These are phyloP conservation scores for Heliothis subflexa DNA, from an alignment of 1,140 invertebrate species.

Conservation along the genomic window DNA sequence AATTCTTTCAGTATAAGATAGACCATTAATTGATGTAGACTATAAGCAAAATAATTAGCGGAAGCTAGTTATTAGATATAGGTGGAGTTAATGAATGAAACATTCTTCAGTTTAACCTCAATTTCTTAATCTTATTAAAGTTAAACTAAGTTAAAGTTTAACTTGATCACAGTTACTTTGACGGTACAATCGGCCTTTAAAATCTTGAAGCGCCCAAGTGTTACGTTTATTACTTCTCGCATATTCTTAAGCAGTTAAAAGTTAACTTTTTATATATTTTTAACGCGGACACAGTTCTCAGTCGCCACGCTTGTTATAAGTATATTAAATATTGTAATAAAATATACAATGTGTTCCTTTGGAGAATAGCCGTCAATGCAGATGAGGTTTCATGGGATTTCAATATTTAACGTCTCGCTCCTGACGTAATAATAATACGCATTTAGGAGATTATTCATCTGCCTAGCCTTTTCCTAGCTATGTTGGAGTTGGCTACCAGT, in stretches of 20 bases:
- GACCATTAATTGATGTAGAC: no score
- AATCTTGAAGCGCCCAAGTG: slow-evolving; percentile 54
- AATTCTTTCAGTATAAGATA: no score
- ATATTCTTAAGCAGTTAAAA: slow-evolving; percentile 60
- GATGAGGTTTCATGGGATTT: background rate
- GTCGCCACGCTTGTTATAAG: slow-evolving; percentile 51
- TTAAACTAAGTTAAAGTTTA: no score
- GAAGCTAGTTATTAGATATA: no score
- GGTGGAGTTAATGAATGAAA: no score
- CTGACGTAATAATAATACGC: background rate
- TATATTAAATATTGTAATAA: slow-evolving; percentile 62
- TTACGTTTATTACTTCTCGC: slow-evolving; percentile 60
- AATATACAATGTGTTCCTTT: slow-evolving; percentile 63
- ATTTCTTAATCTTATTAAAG: no score
- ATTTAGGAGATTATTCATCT: background rate
- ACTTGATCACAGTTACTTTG: no score
- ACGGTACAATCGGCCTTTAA: no score
- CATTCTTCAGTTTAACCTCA: no score
- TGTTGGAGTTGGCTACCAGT: background rate
- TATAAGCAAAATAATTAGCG: no score
- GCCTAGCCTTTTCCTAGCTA: background rate
- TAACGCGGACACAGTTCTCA: slow-evolving; percentile 54
- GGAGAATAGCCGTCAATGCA: background rate
- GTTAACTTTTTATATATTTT: slow-evolving; percentile 59
- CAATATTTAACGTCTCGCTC: background rate